Evolutionary conservation across 2,888 invertebrate genomes (phyloP), one percentile per base, ranked within the genome.

Genomic region (Watsonalla binaria): DNA sequence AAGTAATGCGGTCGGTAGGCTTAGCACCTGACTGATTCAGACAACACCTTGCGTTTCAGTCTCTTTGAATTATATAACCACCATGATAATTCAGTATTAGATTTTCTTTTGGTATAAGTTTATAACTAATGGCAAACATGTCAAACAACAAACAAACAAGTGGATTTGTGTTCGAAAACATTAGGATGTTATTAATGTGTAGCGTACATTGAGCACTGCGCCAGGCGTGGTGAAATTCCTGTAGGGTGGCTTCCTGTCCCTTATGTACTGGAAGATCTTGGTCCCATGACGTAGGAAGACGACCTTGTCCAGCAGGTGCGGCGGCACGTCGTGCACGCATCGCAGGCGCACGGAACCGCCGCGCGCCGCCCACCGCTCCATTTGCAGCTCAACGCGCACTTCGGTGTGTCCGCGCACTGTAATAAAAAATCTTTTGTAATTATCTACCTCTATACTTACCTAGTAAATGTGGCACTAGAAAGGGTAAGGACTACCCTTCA

Each of bases 191-290:
- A 14, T 34, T 35, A 35, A 42, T 14, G 45, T 60, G 55, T 55
- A 51, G 93, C 95, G 94, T 89, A 96, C 96, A 82, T 95, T 95
- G 58, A 96, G 92, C 69, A 93, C 93, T 53, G 94, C 95, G 57
- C 96, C 96, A n/a, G 92, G 92, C 54, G 93, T 93, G 45, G 92
- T 92, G 74, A 93, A 93, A 80, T 93, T 92, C 72, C 90, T 92
- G 76, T 94, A 95, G 54, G 96, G 95, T 64, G 95, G 95, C 77
- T 92, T 94, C 59, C 96, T 92, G 65, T 95, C 94, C 72, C 93
- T 94, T 78, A 96, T 94, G 82, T 94, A 96, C 86, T 95, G 95
- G 84, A 96, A 95, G 89, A 96, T 94, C 89, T 95, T 96, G 76
- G 92, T 92, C 66, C 93, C 93, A 66, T 92, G 92, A 64, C 94